phyloP scores from a whole-genome alignment of 2,797 vertebrate species.

The Margarornis squamiger region DNA sequence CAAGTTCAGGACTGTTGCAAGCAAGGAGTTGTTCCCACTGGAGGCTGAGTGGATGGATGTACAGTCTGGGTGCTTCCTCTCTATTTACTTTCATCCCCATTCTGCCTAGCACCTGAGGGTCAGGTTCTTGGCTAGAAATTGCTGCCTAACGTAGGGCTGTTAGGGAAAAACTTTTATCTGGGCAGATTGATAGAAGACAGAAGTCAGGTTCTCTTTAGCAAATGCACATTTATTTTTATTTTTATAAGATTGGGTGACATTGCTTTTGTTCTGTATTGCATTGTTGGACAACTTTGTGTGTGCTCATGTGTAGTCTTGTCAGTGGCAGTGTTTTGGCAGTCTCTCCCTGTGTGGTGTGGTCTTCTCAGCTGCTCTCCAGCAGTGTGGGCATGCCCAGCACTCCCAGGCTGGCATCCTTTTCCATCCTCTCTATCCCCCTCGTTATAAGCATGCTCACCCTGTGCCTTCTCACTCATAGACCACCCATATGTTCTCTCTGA shows the following conservation, averaged over 20 bases:
- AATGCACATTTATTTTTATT: neutral
- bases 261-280: neutral
- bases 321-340: neutral
- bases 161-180: neutral
- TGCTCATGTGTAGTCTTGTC: neutral
- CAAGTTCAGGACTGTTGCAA: neutral
- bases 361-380: neutral
- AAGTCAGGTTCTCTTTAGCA: neutral
- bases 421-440: neutral
- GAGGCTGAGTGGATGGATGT: neutral
- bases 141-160: neutral
- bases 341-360: rapidly evolving
- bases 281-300: neutral
- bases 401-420: neutral
- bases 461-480: neutral
- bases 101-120: neutral
- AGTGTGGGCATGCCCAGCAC: neutral
- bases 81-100: neutral
- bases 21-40: neutral
- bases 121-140: neutral
- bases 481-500: neutral
- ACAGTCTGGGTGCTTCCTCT: neutral
- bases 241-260: neutral
- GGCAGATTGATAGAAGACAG: neutral
- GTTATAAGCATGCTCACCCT: rapidly evolving